Percentiles rank a stretch among this genome's conserved stretches.
These are phyloP conservation scores for Nesogale talazaci DNA, from an alignment of 2,113 vertebrate genomes.

Conservation along the genomic window DNA sequence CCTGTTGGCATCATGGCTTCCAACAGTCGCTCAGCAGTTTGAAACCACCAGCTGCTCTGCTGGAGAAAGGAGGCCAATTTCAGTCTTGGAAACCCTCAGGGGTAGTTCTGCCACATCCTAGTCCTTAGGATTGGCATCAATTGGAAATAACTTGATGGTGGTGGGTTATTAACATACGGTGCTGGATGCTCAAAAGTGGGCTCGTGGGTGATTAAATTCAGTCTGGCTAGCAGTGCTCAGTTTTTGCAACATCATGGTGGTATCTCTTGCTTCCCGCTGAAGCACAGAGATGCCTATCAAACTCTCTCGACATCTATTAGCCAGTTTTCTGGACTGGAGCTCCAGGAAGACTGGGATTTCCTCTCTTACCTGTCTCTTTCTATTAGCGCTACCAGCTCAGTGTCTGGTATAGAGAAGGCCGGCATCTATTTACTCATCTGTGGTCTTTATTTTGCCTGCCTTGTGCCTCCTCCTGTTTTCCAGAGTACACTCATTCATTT, in stretches of 20 bases:
- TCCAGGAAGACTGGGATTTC: background rate
- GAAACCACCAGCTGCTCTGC: too few species aligned
- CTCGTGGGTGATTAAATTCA: background rate
- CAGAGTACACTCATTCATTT: background rate
- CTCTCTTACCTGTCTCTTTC: background rate
- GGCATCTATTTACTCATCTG: background rate
- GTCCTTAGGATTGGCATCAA: too few species aligned
- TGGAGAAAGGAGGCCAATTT: too few species aligned
- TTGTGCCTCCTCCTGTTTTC: background rate
- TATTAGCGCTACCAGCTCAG: background rate
- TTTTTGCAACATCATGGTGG: background rate
- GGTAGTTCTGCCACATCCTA: too few species aligned
- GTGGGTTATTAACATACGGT: background rate
- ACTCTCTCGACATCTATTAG: accelerated
- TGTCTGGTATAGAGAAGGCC: background rate
- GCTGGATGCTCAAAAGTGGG: background rate
- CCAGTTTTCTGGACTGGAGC: background rate
- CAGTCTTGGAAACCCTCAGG: too few species aligned
- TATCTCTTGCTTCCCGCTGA: background rate
- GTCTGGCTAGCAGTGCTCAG: background rate
- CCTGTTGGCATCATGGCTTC: too few species aligned
- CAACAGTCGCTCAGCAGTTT: too few species aligned
- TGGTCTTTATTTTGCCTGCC: background rate
- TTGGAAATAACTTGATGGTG: too few species aligned
- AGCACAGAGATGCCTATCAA: background rate